These are phyloP conservation scores for Tachyglossus aculeatus DNA, from an alignment of 2,797 vertebrate species.

Conservation along the genomic window DNA sequence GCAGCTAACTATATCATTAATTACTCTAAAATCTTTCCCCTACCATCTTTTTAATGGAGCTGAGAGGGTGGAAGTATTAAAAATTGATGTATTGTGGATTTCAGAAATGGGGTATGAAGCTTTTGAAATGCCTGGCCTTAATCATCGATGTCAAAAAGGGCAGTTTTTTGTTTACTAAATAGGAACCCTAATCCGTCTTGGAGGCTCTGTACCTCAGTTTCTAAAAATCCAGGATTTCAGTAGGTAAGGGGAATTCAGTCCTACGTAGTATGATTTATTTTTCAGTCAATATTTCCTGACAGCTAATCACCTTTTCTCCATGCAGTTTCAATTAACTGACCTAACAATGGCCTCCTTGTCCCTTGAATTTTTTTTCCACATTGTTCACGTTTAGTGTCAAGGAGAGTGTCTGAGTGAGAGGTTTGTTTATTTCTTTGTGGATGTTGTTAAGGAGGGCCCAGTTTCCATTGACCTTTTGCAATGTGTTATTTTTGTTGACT, in stretches of 20 bases:
- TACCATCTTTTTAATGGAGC: slow-evolving; percentile 92
- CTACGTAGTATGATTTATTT: slow-evolving; percentile 19
- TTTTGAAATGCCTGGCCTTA: slow-evolving; percentile 79
- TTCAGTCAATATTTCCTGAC: background rate
- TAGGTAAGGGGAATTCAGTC: slow-evolving; percentile 42
- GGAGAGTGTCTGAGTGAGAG: slow-evolving; percentile 31
- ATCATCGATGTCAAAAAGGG: slow-evolving; percentile 81
- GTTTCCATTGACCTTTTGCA: slow-evolving; percentile 51
- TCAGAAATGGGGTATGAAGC: slow-evolving; percentile 87
- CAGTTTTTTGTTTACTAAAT: slow-evolving; percentile 83
- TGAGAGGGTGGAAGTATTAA: slow-evolving; percentile 85
- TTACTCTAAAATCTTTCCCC: slow-evolving; percentile 93
- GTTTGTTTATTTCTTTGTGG: slow-evolving; percentile 2
- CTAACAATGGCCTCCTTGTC: slow-evolving; percentile 24
- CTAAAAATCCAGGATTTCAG: slow-evolving; percentile 48
- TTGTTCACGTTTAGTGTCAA: slow-evolving; percentile 43
- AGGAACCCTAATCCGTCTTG: slow-evolving; percentile 69
- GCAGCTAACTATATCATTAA: slow-evolving; percentile 96
- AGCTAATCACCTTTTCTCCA: slow-evolving; percentile 20
- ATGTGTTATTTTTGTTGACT: slow-evolving; percentile 55
- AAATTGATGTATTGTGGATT: slow-evolving; percentile 92
- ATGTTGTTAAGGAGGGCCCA: background rate
- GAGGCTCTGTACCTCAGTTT: slow-evolving; percentile 69
- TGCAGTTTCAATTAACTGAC: slow-evolving; percentile 9
- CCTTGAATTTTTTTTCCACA: slow-evolving; percentile 33